Evolutionary conservation across 2,888 invertebrate species (phyloP).

Genomic region (Dromius quadrimaculatus): DNA sequence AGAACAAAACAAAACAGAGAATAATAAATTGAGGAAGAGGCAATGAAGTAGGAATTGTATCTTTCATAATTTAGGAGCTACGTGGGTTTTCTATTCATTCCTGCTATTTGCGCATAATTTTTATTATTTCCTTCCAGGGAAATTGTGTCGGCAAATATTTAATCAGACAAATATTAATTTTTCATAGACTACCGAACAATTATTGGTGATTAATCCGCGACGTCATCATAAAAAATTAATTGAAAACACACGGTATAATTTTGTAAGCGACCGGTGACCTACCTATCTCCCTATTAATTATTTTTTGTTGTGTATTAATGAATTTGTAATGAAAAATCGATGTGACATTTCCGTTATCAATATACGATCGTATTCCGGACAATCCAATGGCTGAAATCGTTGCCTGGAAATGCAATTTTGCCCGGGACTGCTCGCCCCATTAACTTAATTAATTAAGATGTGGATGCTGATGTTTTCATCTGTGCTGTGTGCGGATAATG

Average conservation of each 20-base stretch:
- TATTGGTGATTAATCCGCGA: background rate
- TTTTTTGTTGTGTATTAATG: background rate
- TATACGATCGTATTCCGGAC: background rate
- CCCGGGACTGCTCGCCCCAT: background rate
- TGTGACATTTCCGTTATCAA: background rate
- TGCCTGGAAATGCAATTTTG: constrained; percentile 11
- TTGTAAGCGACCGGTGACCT: constrained; percentile 3
- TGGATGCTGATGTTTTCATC: constrained; percentile 18
- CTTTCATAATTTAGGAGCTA: no score
- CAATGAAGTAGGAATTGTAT: no score
- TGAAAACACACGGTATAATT: constrained; percentile 1
- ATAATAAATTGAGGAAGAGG: no score
- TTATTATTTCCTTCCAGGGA: no score
- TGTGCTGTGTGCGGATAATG: no score
- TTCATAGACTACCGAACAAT: constrained; percentile 1
- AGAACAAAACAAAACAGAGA: no score
- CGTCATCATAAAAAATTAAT: constrained; percentile 3
- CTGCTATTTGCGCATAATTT: no score
- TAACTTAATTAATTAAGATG: constrained; percentile 26
- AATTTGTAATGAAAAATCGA: background rate
- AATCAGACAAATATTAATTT: no score
- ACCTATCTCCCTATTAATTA: background rate
- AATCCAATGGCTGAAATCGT: background rate
- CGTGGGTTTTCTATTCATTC: no score
- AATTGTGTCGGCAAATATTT: no score